Percentiles rank a stretch among this genome's conserved stretches.
phyloP scores from a whole-genome alignment of 2,888 invertebrate genomes.

The Diarsia mendica region DNA sequence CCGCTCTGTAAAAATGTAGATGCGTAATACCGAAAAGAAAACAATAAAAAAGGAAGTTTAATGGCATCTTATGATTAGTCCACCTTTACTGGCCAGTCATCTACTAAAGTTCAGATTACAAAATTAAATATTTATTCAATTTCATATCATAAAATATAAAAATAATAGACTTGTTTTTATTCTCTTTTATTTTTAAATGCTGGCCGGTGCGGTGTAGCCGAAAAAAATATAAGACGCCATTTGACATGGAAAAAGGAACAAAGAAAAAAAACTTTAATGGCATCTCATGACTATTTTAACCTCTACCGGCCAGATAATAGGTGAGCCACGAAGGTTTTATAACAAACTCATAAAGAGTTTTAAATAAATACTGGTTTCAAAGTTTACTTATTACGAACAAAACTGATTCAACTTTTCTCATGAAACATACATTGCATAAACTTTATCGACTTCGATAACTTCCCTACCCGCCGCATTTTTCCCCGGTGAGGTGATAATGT shows the following conservation, averaged over 20 bases:
- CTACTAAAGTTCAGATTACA: too few species aligned
- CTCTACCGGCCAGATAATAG: neutral
- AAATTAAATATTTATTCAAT: too few species aligned
- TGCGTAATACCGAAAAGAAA: neutral
- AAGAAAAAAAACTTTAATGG: neutral
- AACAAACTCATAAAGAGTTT: neutral
- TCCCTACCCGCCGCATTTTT: constrained; percentile 62
- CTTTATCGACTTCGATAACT: constrained; percentile 64
- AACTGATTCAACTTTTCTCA: constrained; percentile 24
- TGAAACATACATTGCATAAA: neutral
- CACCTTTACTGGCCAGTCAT: neutral
- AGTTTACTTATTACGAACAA: constrained; percentile 4
- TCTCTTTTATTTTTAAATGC: neutral
- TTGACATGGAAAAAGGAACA: neutral
- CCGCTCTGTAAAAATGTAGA: neutral
- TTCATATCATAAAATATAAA: too few species aligned
- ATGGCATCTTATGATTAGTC: neutral
- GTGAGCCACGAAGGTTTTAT: neutral
- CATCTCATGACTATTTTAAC: neutral
- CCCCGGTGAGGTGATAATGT: constrained; percentile 81
- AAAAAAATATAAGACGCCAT: neutral
- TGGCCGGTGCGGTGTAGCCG: neutral
- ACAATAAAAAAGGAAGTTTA: neutral
- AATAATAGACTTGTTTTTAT: neutral
- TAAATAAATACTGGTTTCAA: neutral